A percentile compares a stretch with the other conserved stretches of the same genome.
Conservation (phyloP, 2,888 invertebrate genomes). For the Nomada ruficornis region DNA sequence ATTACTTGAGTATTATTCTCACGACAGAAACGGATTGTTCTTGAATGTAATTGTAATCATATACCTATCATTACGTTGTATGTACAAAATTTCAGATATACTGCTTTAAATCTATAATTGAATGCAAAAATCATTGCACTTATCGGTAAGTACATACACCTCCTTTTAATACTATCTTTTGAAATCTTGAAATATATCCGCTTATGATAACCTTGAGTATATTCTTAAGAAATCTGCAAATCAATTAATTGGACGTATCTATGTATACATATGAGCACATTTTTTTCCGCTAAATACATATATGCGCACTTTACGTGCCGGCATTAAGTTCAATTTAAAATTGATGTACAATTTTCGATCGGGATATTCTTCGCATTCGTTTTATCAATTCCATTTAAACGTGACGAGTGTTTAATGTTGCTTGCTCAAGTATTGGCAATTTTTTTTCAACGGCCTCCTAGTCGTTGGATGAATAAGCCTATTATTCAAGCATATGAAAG, state of each 20-base stretch:
- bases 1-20: not conserved
- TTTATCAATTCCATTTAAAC: not conserved
- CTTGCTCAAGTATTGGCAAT: not conserved
- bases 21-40: constrained; percentile 11
- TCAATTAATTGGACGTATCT: not conserved
- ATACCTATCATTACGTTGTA: not conserved
- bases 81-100: not conserved
- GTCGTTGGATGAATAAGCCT: not conserved
- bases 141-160: not conserved
- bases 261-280: not conserved
- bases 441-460: not conserved
- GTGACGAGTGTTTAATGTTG: not conserved
- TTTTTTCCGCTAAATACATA: not conserved
- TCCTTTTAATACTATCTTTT: not conserved
- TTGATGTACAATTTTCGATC: not conserved
- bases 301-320: not conserved
- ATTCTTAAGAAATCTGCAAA: no score
- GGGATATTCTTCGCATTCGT: not conserved
- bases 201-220: no score
- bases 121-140: not conserved
- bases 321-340: constrained; percentile 1
- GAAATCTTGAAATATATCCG: no score
- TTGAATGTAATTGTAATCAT: not conserved
- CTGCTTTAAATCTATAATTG: not conserved
- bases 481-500: not conserved